Conservation (phyloP, 2,797 vertebrate genomes). For the Choloepus didactylus region DNA sequence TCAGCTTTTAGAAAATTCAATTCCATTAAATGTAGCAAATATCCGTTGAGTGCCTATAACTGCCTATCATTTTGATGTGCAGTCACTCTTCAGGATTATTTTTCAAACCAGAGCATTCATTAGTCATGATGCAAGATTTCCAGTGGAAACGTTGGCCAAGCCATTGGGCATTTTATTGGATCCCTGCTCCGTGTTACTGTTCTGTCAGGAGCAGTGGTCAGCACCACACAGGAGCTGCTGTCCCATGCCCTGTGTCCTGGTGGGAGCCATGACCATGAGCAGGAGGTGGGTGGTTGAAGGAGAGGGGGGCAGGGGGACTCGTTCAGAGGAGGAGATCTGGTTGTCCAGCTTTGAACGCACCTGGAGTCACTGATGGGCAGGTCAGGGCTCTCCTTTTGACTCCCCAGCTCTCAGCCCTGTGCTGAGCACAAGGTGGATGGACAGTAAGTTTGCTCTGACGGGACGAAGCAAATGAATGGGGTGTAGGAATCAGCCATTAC, state of each 20-base stretch:
- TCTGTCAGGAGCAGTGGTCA: background rate
- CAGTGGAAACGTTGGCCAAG: background rate
- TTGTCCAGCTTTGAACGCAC: rapidly evolving
- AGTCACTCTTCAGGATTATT: constrained; percentile 17
- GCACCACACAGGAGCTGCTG: rapidly evolving
- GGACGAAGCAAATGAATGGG: rapidly evolving
- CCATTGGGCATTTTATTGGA: background rate
- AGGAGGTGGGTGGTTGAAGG: rapidly evolving
- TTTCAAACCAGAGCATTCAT: constrained; percentile 38
- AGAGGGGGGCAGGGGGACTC: no score
- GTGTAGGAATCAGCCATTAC: rapidly evolving
- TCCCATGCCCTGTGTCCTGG: rapidly evolving
- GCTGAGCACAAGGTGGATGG: background rate
- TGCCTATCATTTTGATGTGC: constrained; percentile 35
- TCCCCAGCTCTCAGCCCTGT: background rate
- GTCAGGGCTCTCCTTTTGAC: rapidly evolving
- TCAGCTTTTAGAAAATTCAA: constrained; percentile 58
- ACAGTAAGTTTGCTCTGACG: rapidly evolving
- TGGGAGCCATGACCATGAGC: rapidly evolving
- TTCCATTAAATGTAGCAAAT: constrained; percentile 60
- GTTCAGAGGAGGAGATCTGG: rapidly evolving
- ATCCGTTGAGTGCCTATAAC: constrained; percentile 1
- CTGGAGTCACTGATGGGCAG: rapidly evolving
- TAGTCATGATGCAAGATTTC: constrained; percentile 50
- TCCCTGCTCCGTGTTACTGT: background rate